phyloP scores from a whole-genome alignment of 2,888 invertebrate genomes.

The Acholoe squamosa region DNA sequence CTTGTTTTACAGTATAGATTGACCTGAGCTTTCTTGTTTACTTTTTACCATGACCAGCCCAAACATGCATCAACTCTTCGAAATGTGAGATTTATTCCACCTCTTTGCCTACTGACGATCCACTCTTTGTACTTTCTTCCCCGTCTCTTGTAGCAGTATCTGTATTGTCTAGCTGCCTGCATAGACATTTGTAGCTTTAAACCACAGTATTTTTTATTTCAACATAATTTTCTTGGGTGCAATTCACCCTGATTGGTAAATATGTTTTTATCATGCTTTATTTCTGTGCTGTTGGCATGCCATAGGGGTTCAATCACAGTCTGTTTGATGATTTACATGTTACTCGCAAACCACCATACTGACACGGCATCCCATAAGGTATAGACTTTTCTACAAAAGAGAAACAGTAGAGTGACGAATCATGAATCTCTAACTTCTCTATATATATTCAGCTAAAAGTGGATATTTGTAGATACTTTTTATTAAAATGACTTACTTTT shows the following conservation, averaged over 20 bases:
- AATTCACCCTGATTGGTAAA: not conserved
- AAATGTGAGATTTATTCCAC: slow-evolving; percentile 58
- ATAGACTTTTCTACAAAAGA: no score
- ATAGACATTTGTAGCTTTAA: slow-evolving; percentile 6
- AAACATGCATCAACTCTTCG: slow-evolving; percentile 59
- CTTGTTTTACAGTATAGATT: slow-evolving; percentile 61
- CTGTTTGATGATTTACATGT: not conserved
- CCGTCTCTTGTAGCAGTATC: not conserved
- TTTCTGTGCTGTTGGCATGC: slow-evolving; percentile 21
- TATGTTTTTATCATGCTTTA: not conserved
- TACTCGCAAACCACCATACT: not conserved
- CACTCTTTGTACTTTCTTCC: slow-evolving; percentile 35
- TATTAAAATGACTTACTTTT: no score
- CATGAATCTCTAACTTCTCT: no score
- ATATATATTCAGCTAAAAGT: no score
- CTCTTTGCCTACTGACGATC: slow-evolving; percentile 32
- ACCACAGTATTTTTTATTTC: not conserved
- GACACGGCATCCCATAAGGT: not conserved
- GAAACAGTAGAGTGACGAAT: no score
- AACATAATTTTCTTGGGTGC: not conserved
- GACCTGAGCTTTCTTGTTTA: slow-evolving; percentile 58
- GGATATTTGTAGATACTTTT: no score
- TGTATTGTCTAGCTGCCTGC: slow-evolving; percentile 1
- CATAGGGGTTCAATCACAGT: not conserved
- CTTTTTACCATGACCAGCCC: slow-evolving; percentile 60